phyloP scores from a whole-genome alignment of 1,140 invertebrate species.

The Conus ventricosus region DNA sequence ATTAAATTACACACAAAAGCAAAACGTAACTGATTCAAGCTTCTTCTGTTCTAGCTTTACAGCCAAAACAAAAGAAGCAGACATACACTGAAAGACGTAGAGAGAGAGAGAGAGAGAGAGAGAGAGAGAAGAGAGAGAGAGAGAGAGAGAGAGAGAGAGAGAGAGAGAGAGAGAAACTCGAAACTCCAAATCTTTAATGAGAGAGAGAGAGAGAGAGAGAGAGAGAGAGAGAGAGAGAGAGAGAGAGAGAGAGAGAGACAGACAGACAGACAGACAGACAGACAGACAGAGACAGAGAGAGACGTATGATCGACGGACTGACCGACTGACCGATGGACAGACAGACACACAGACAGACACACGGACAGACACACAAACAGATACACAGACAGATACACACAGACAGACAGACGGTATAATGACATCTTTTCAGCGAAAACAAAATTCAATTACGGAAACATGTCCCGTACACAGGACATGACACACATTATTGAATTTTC shows the following conservation, averaged over 20 bases:
- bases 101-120: slow-evolving; percentile 38
- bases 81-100: neutral
- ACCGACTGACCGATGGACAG: no score
- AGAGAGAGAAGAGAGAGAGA: slow-evolving; percentile 61
- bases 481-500: no score
- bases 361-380: no score
- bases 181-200: no score
- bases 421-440: no score
- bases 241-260: slow-evolving; percentile 56
- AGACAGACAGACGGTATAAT: neutral
- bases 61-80: no score
- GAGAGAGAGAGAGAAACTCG: slow-evolving; percentile 48
- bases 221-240: slow-evolving; percentile 40
- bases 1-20: no score
- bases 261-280: slow-evolving; percentile 72
- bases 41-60: no score
- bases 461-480: no score
- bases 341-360: neutral
- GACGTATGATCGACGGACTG: no score
- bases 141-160: slow-evolving; percentile 57
- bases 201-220: slow-evolving; percentile 40
- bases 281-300: slow-evolving; percentile 44
- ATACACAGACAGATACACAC: neutral
- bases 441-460: no score
- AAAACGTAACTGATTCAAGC: no score